Evolutionary conservation across 2,888 invertebrate genomes (phyloP).

Genomic region (Drosophila lacicola): DNA sequence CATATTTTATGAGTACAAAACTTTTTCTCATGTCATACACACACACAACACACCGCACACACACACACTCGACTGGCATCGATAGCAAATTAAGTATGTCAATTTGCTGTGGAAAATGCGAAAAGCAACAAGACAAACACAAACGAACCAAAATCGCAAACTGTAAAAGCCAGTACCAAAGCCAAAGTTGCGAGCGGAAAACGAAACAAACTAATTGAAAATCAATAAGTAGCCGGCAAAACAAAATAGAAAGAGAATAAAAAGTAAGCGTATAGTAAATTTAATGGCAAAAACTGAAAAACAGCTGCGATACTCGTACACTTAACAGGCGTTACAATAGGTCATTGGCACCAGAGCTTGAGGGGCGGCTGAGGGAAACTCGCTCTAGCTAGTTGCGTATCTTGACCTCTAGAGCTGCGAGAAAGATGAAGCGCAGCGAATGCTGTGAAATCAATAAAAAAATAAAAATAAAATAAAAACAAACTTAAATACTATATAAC

Average conservation of each 20-base stretch:
- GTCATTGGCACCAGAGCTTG: constrained; percentile 40
- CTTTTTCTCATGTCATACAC: constrained; percentile 61
- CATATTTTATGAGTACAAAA: constrained; percentile 75
- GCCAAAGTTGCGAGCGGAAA: constrained; percentile 49
- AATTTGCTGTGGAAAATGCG: constrained; percentile 62
- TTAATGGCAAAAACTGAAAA: constrained; percentile 59
- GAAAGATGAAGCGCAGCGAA: constrained; percentile 3
- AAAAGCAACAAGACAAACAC: constrained; percentile 33
- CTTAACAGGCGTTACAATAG: constrained; percentile 25
- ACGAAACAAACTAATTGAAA: constrained; percentile 74
- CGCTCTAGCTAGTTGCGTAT: constrained; percentile 10
- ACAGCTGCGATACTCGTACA: constrained; percentile 12
- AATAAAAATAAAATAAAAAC: neutral
- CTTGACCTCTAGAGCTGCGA: constrained; percentile 14
- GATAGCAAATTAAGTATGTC: constrained; percentile 77
- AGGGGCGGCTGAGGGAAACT: neutral
- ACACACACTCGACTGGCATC: constrained; percentile 32
- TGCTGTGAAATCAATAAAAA: constrained; percentile 8
- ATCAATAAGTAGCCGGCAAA: constrained; percentile 65
- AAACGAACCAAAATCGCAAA: constrained; percentile 46
- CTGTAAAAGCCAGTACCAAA: constrained; percentile 49
- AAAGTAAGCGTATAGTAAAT: constrained; percentile 34
- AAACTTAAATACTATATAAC: constrained; percentile 6
- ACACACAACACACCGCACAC: constrained; percentile 24
- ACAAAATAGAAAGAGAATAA: constrained; percentile 12